These are phyloP conservation scores for Plebejus argus DNA, from an alignment of 2,888 invertebrate genomes.

Conservation along the genomic window DNA sequence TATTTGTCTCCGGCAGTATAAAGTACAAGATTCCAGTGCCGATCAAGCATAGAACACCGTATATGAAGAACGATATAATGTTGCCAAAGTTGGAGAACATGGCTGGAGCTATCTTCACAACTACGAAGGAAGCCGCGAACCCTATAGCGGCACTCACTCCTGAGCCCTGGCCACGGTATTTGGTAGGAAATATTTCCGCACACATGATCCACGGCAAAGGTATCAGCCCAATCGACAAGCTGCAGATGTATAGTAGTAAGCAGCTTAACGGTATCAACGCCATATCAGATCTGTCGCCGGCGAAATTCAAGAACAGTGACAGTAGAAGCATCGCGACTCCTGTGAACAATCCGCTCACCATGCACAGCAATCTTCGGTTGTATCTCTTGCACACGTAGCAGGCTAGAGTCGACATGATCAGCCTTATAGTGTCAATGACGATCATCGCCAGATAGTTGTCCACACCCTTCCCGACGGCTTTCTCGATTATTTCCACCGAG, in stretches of 20 bases:
- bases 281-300: constrained; percentile 1
- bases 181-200: constrained; percentile 25
- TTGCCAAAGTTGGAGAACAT: constrained; percentile 14
- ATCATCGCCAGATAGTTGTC: constrained; percentile 26
- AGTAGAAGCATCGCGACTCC: constrained; percentile 18
- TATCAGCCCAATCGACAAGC: constrained; percentile 21
- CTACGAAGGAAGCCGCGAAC: constrained; percentile 11
- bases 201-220: constrained; percentile 28
- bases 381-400: constrained; percentile 11
- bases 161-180: constrained; percentile 21
- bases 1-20: constrained; percentile 27
- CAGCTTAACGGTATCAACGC: constrained; percentile 14
- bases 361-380: constrained; percentile 17
- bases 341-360: constrained; percentile 11
- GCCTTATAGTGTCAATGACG: background rate
- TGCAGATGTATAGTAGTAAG: constrained; percentile 20
- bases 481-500: constrained; percentile 24
- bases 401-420: constrained; percentile 8
- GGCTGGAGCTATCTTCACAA: constrained; percentile 23
- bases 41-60: background rate
- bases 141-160: constrained; percentile 18
- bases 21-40: constrained; percentile 24
- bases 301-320: background rate
- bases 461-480: constrained; percentile 14
- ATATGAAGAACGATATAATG: constrained; percentile 1